Evolutionary conservation across 1,140 invertebrate genomes (phyloP).

Genomic region (Euwallacea similis): DNA sequence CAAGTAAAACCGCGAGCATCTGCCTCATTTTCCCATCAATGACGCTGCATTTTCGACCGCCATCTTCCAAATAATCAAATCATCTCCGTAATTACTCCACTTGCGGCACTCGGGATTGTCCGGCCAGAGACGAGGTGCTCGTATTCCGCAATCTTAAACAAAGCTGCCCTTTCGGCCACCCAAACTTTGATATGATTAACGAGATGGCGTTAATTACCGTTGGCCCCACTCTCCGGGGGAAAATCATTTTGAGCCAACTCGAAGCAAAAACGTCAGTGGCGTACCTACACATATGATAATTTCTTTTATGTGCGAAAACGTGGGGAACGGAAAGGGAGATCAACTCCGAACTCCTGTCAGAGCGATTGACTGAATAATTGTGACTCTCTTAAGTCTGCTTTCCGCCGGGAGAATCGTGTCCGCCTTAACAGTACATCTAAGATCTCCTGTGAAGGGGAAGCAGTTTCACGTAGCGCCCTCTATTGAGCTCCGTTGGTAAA

Average conservation of each 20-base stretch:
- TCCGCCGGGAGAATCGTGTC: too few relatives aligned
- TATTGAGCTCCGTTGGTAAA: too few relatives aligned
- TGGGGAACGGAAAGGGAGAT: too few relatives aligned
- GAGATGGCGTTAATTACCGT: constrained; percentile 46
- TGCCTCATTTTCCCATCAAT: background rate
- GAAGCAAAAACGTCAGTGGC: background rate
- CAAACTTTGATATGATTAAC: constrained; percentile 48
- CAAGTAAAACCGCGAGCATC: too few relatives aligned
- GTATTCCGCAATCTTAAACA: constrained; percentile 44
- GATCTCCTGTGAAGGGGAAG: too few relatives aligned
- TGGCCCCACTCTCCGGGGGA: constrained; percentile 41
- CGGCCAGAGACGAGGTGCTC: constrained; percentile 1
- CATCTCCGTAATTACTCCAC: constrained; percentile 38
- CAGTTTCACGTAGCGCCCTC: too few relatives aligned
- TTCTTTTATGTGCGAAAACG: background rate
- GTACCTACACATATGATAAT: background rate
- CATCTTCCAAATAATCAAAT: constrained; percentile 39
- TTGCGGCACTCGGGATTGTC: constrained; percentile 37
- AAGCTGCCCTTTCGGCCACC: constrained; percentile 38
- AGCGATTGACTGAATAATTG: too few relatives aligned
- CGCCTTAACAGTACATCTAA: too few relatives aligned
- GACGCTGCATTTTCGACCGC: constrained; percentile 15
- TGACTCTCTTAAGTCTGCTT: too few relatives aligned
- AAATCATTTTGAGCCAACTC: background rate
- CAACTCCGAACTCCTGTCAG: too few relatives aligned